phyloP scores from a whole-genome alignment of 2,113 vertebrate species.

The Pseudopipra pipra region DNA sequence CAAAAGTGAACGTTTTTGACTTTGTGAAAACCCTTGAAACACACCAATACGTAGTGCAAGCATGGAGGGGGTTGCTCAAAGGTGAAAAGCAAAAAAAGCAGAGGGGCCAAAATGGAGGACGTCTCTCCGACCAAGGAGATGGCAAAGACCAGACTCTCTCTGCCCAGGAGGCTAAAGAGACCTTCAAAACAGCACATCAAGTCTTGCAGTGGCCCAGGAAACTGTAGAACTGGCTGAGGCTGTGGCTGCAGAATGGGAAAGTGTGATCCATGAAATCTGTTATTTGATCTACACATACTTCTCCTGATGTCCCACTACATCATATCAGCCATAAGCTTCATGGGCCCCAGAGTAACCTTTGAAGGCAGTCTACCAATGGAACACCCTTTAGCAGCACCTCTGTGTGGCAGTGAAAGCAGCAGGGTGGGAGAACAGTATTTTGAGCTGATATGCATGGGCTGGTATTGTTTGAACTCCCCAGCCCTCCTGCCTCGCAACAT shows the following conservation, averaged over 20 bases:
- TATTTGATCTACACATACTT: neutral
- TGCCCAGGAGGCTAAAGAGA: neutral
- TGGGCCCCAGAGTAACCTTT: rapidly evolving
- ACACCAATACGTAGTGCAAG: rapidly evolving
- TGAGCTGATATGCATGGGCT: neutral
- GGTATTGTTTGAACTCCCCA: neutral
- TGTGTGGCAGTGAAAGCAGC: neutral
- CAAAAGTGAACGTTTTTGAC: neutral
- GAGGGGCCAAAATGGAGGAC: neutral
- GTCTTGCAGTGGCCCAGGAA: neutral
- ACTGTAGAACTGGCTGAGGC: neutral
- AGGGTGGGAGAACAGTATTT: neutral
- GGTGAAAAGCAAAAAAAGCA: neutral
- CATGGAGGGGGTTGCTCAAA: neutral
- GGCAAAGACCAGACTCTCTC: neutral
- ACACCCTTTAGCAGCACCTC: neutral
- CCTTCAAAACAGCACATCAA: neutral
- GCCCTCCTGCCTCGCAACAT: neutral
- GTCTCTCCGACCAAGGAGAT: neutral
- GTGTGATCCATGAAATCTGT: neutral
- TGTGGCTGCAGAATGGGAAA: neutral
- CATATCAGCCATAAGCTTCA: neutral
- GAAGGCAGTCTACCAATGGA: neutral
- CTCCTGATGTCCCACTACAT: neutral
- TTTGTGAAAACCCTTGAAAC: neutral